Base-by-base conservation (phyloP, 2,888 invertebrate species). In the Tachina lurida region DNA sequence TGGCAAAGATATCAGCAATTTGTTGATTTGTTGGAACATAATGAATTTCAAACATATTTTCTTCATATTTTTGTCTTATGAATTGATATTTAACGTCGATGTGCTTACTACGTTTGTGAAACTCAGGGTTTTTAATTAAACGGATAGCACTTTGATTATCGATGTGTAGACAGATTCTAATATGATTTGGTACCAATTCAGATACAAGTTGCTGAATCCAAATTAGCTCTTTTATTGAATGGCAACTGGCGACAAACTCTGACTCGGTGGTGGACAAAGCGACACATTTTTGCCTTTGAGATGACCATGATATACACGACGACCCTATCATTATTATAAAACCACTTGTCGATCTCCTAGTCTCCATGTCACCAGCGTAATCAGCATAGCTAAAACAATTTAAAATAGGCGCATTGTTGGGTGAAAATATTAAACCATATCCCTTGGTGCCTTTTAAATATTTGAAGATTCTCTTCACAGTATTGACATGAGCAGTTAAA, bases 351-450 rank as follows among this genome's bases (percentile, higher is more conserved):
- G 83, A 84, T 39, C 62, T 63, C 31, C 76, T 76, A 56, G 58
- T 76, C 22, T 76, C 65, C n/a, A 76, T 13, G 31, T 76, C 76
- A 22, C 81, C 73, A 68, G 78, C 74, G 43, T 82, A 81, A 62
- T 82, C 82, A 63, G 82, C 78, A 80, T 86, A 81, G 58, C 87
- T 84, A 47, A 78, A 82, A 79, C 75, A 81, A 56, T 71, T 74
- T 45, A 76, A 70, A 60, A 62, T 52, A 65, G 43, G 62, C 45
- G 45, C 56, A 73, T 73, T 75, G 31, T 78, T 45, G 49, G 43
- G n/a, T 54, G 52, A 7, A n/a, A 54, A 54, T n/a, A n/a, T n/a
- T n/a, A n/a, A n/a, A n/a, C n/a, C n/a, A n/a, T n/a, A n/a, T n/a
- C n/a, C 75, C 19, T 75, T 75, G 43, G 63, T 75, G 52, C 75